A percentile compares a stretch with the other conserved stretches of the same genome.
Conservation (phyloP, 2,113 vertebrate species). For the Heliornis fulica region DNA sequence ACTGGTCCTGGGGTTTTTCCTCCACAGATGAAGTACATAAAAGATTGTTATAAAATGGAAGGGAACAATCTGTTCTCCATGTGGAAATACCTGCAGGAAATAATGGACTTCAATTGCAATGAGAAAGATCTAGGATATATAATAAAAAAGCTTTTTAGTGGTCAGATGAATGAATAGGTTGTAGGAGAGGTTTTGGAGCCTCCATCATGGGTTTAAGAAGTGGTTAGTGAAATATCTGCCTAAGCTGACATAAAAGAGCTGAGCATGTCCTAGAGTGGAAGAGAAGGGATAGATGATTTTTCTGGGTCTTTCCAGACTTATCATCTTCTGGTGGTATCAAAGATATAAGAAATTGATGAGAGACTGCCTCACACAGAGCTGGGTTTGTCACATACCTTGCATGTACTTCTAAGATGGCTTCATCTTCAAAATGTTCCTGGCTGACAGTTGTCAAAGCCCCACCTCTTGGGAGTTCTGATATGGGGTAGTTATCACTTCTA, state of each 20-base stretch:
- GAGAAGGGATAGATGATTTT: not conserved
- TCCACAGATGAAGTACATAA: too few relatives aligned
- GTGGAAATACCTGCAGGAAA: not conserved
- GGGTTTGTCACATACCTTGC: not conserved
- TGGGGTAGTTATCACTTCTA: not conserved
- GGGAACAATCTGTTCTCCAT: not conserved
- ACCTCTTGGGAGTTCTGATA: not conserved
- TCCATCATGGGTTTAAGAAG: not conserved
- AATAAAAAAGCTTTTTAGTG: not conserved
- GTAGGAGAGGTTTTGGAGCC: not conserved
- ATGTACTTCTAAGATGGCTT: not conserved
- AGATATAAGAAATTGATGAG: not conserved
- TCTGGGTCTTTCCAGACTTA: not conserved
- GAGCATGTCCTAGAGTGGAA: rapidly evolving
- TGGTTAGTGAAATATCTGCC: not conserved
- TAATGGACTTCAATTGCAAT: not conserved
- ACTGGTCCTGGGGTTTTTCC: too few relatives aligned
- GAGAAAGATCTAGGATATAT: not conserved
- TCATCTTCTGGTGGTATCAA: not conserved
- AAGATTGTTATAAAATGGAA: not conserved
- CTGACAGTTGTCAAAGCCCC: not conserved
- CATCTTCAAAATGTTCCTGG: not conserved
- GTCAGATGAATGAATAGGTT: not conserved
- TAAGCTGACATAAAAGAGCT: not conserved
- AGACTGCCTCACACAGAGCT: not conserved